These are phyloP conservation scores for Leptopilina syphax DNA, from an alignment of 2,888 invertebrate species.

Conservation along the genomic window DNA sequence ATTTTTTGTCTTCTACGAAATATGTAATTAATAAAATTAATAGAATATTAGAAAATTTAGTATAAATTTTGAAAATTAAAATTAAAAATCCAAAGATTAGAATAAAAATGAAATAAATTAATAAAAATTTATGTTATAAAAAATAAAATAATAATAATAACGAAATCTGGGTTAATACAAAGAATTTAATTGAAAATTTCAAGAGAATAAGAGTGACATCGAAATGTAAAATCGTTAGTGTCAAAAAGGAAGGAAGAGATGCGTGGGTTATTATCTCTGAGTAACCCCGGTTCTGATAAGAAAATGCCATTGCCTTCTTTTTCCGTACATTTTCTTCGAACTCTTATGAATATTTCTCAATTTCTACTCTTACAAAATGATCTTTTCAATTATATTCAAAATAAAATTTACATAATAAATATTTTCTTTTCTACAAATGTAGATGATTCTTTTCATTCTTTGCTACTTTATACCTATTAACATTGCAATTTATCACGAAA, in stretches of 20 bases:
- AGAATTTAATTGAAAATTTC: constrained; percentile 8
- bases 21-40: too few relatives aligned
- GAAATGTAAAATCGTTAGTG: constrained; percentile 19
- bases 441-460: too few relatives aligned
- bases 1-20: too few relatives aligned
- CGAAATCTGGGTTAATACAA: neutral
- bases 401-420: neutral
- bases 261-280: constrained; percentile 53
- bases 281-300: constrained; percentile 51
- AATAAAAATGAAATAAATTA: too few relatives aligned
- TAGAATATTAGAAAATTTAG: too few relatives aligned
- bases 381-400: neutral
- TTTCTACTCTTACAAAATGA: neutral
- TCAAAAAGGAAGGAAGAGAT: constrained; percentile 51
- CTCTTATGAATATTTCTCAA: constrained; percentile 11
- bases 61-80: too few relatives aligned
- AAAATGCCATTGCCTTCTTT: constrained; percentile 38
- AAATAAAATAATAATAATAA: neutral
- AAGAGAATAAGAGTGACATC: neutral
- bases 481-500: too few relatives aligned
- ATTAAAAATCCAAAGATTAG: too few relatives aligned
- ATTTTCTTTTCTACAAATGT: too few relatives aligned
- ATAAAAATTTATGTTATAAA: neutral
- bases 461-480: too few relatives aligned
- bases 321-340: constrained; percentile 1